Evolutionary conservation across 92 coral and sea anemone genomes (phyloP).

Genomic region (Zoanthus sansibaricus): DNA sequence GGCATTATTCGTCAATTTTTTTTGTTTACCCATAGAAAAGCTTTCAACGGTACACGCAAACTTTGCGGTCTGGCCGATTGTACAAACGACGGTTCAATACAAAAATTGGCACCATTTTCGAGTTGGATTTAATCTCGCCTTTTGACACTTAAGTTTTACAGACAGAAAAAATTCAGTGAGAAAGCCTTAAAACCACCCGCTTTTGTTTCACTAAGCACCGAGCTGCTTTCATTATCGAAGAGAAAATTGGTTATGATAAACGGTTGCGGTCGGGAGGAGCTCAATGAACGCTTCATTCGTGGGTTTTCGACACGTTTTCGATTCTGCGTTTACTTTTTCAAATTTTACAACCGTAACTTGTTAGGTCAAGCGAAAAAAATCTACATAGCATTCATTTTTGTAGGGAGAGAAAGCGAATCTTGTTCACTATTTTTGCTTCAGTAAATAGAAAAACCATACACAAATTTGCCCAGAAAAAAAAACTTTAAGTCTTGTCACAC

Average conservation of each 20-base stretch:
- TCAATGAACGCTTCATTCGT: constrained; percentile 44
- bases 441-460: background rate
- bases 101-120: constrained; percentile 32
- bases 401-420: background rate
- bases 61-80: constrained; percentile 8
- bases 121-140: background rate
- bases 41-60: background rate
- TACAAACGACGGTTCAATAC: constrained; percentile 14
- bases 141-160: background rate
- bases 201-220: background rate
- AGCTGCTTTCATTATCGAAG: constrained; percentile 38
- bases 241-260: constrained; percentile 33
- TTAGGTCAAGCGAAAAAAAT: background rate
- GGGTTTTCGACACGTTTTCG: constrained; percentile 37
- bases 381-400: background rate
- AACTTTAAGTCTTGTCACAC: constrained; percentile 15
- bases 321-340: constrained; percentile 31
- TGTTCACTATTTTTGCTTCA: background rate
- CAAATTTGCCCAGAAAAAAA: background rate
- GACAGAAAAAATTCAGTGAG: background rate
- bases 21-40: constrained; percentile 6
- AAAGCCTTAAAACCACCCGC: background rate
- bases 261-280: constrained; percentile 38
- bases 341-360: background rate
- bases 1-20: background rate